These are phyloP conservation scores for Catamblyrhynchus diadema DNA, from an alignment of 2,797 vertebrate genomes.

Conservation along the genomic window DNA sequence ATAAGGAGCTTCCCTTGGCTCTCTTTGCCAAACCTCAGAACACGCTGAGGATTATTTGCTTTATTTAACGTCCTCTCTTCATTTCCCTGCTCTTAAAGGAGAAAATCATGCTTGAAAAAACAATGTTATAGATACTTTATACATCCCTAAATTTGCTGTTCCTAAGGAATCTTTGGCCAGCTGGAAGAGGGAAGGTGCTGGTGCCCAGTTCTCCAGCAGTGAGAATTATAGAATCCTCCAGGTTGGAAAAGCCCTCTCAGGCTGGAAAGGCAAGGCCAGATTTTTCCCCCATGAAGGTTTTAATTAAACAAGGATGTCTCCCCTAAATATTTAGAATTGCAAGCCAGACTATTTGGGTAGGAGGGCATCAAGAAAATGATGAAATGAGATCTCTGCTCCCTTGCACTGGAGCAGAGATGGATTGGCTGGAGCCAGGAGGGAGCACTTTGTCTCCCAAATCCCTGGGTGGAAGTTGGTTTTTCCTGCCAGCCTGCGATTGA, in stretches of 20 bases:
- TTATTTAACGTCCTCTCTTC: slow-evolving; percentile 5
- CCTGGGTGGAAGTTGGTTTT: slow-evolving; percentile 33
- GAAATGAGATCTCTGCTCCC: background rate
- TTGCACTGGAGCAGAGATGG: slow-evolving; percentile 27
- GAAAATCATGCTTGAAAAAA: background rate
- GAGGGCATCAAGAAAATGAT: background rate
- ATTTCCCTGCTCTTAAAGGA: background rate
- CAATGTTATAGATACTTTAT: background rate
- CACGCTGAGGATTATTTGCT: slow-evolving; percentile 9
- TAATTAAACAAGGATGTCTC: background rate
- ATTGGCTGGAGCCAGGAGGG: slow-evolving; percentile 36
- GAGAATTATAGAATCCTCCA: background rate
- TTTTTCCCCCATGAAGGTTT: background rate
- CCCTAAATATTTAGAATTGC: background rate
- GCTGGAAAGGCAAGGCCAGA: background rate
- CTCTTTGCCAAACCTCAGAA: slow-evolving; percentile 3
- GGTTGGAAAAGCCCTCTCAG: background rate
- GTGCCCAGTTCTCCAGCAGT: background rate
- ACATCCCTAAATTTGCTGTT: background rate
- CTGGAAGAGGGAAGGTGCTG: background rate
- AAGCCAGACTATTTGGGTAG: background rate
- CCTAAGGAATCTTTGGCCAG: background rate
- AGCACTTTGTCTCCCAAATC: slow-evolving; percentile 44
- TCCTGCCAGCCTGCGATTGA: slow-evolving; percentile 34
- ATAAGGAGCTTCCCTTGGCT: slow-evolving; percentile 52